These are phyloP conservation scores for Crossaster papposus DNA, from an alignment of 53 echinoderm and acorn worm genomes.

Conservation along the genomic window DNA sequence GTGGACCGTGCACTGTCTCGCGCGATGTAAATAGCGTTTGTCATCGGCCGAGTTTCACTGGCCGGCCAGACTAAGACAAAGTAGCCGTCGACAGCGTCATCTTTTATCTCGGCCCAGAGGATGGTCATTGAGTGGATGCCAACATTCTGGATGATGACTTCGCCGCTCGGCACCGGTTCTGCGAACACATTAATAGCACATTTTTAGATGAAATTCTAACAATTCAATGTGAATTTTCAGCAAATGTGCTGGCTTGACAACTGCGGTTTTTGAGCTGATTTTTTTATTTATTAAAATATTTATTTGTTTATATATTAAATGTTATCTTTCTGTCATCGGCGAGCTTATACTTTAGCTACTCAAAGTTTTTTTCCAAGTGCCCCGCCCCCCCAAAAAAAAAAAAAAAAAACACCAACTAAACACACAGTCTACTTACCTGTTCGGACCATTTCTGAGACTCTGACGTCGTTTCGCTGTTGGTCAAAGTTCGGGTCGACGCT, in stretches of 20 bases:
- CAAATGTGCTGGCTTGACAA: too few species aligned
- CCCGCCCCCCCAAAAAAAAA: too few species aligned
- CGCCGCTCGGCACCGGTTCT: slow-evolving; percentile 36
- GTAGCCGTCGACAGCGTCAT: slow-evolving; percentile 16
- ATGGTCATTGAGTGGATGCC: slow-evolving; percentile 46
- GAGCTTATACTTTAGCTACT: too few species aligned
- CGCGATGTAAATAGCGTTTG: background rate
- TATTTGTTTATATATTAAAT: too few species aligned
- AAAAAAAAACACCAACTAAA: too few species aligned
- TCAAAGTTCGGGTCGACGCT: background rate
- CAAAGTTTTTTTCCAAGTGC: too few species aligned
- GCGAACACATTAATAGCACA: background rate
- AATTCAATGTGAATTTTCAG: too few species aligned
- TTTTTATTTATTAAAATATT: too few species aligned
- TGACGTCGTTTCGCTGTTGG: slow-evolving; percentile 33
- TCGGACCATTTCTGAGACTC: background rate
- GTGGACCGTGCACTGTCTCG: background rate
- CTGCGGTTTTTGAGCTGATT: too few species aligned
- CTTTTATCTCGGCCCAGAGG: slow-evolving; percentile 41
- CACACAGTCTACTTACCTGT: slow-evolving; percentile 6
- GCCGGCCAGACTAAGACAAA: slow-evolving; percentile 35
- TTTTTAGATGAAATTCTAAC: background rate
- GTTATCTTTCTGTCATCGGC: too few species aligned
- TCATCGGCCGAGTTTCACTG: slow-evolving; percentile 11
- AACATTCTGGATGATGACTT: slow-evolving; percentile 55